Evolutionary conservation across 2,888 invertebrate genomes (phyloP).

Genomic region (Morpho helenor): DNA sequence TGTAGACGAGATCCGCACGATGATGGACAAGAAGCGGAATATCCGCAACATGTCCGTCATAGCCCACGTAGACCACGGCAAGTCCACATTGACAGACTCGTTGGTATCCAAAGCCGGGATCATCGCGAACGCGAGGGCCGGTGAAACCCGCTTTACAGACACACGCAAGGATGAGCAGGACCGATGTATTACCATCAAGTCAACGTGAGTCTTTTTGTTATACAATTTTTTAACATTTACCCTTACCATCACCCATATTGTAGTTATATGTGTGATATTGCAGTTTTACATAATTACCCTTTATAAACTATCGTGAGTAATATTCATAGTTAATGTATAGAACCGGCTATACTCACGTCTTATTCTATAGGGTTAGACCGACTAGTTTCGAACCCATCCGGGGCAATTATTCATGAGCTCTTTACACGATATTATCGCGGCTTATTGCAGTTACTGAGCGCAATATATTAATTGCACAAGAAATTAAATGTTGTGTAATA

Average conservation of each 20-base stretch:
- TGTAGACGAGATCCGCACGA: conserved; percentile 98
- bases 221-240: not conserved
- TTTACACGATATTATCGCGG: too few species aligned
- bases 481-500: too few species aligned
- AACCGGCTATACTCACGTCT: too few species aligned
- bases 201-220: conserved; percentile 89
- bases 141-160: conserved; percentile 99
- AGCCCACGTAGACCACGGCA: conserved; percentile 99
- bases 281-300: conserved; percentile 29
- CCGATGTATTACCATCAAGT: conserved; percentile 99
- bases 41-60: conserved; percentile 99
- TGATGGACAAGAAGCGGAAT: conserved; percentile 99
- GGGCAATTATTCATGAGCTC: too few species aligned
- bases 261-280: too few species aligned
- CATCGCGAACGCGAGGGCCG: conserved; percentile 98
- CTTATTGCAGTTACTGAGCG: too few species aligned
- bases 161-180: conserved; percentile 99
- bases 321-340: too few species aligned
- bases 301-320: conserved; percentile 20
- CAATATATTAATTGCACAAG: too few species aligned
- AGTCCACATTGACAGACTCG: conserved; percentile 99
- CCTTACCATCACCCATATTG: too few species aligned
- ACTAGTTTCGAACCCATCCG: too few species aligned
- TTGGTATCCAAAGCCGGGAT: conserved; percentile 99
- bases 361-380: too few species aligned